Evolutionary conservation across 2,797 vertebrate species (phyloP), one percentile per base, ranked within the genome.

Genomic region (Distichodus sexfasciatus): DNA sequence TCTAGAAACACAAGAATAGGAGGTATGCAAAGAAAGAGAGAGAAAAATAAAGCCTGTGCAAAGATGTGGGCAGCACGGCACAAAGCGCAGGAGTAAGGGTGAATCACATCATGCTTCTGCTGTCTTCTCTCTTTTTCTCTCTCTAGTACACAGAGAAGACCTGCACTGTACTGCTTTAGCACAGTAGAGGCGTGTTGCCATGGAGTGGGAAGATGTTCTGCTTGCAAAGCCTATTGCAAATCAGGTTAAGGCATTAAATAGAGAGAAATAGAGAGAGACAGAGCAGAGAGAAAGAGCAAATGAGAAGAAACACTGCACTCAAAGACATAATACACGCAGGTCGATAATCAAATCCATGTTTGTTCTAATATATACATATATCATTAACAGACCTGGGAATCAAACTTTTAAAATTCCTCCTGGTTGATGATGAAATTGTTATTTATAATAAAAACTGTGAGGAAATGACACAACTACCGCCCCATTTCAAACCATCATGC

Each of bases 151-250:
- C 47, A 67, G n/a, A n/a, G n/a, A n/a, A n/a, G n/a, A n/a, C n/a
- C n/a, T n/a, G n/a, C 54, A 62, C 12, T 17, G 72, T 57, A 68
- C 53, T 33, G 64, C 66, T 72, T 84, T 83, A 81, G 80, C 35
- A 75, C 79, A 66, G 79, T 78, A 79, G 83, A 89, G 84, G 85
- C 79, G 79, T 83, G 88, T 89, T 90, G 87, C 87, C 84, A 90
- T 85, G 88, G 88, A 87, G 88, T 86, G 82, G 86, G 87, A 89
- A 83, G 86, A 87, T 84, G 66, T 79, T 85, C 50, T 74, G 78
- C 68, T 62, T 76, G 79, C 60, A 78, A 84, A 78, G 69, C 71
- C 79, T 74, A 81, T 81, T 70, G 78, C 70, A 77, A 81, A 81
- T 82, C 76, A 72, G 72, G 75, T 68, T 76, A 76, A 55, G 44